Evolutionary conservation across 2,113 vertebrate species (phyloP), one percentile per base, ranked within the genome.

Genomic region (Lophius piscatorius): DNA sequence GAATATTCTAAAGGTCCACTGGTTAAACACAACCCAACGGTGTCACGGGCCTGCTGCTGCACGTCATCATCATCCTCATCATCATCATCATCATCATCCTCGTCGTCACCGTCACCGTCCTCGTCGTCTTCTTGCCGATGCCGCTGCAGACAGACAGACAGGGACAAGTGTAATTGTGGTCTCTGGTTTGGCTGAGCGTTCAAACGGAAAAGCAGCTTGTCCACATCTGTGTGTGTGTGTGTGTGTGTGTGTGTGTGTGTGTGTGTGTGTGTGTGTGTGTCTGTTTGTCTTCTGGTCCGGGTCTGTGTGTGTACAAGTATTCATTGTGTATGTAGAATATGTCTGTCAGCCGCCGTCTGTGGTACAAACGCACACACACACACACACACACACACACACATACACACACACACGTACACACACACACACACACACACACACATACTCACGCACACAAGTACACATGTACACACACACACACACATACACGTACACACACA

Each of bases 151-250:
- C 67, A 62, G 65, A 84, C 70, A 88, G 80, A 87, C 82, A 82
- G 73, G 82, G 84, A 89, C 84, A 87, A 85, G 84, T 85, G 78
- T 82, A 88, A 89, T 85, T 89, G 85, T 39, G 84, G 85, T 67
- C 64, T 82, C 83, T 4, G 87, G 84, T 82, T 87, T 88, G 85
- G 82, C 80, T 63, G 82, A 60, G 80, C 80, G 76, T 83, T 87
- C 76, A 82, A 79, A 85, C 31, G 68, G 78, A 83, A 88, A 88
- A 82, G 74, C 85, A 83, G 78, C 85, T 83, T 81, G 80, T 86
- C 74, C 83, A 71, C 76, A 80, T 84, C 76, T 81, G 70, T 83
- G 77, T 83, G 63, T 80, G 56, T 66, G 66, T 86, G 82, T 85
- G 82, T 80, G 80, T 68, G n/a, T 76, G 40, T 86, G 82, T 85